phyloP scores from a whole-genome alignment of 2,113 vertebrate species.

The Tretioscincus oriximinensis region DNA sequence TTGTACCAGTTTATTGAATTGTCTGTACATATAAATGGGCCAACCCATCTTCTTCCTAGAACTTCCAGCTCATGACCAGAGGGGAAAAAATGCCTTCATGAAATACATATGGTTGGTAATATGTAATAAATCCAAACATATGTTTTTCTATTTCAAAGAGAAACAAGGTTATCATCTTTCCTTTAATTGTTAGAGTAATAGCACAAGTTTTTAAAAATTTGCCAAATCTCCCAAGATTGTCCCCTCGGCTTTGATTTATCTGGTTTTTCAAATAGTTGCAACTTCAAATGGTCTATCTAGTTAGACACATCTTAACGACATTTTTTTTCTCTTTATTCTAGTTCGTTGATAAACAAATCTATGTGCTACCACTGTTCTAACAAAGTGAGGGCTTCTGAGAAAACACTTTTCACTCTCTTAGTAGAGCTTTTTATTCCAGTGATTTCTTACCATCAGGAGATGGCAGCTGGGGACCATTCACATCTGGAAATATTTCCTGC shows the following conservation, averaged over 20 bases:
- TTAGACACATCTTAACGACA: no score
- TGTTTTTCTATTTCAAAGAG: background rate
- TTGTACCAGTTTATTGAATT: conserved; percentile 1
- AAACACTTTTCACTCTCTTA: background rate
- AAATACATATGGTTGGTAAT: background rate
- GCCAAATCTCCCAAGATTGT: no score
- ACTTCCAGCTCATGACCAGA: background rate
- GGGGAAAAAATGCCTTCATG: background rate
- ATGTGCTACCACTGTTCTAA: background rate
- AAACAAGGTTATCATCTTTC: background rate
- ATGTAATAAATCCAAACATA: background rate
- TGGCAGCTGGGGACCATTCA: no score
- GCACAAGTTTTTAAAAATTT: background rate
- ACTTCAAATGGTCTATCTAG: no score
- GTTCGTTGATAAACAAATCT: background rate
- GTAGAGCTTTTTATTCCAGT: background rate
- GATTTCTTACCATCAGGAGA: no score
- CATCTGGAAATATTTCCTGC: no score
- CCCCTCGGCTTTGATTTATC: no score
- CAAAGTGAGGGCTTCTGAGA: background rate
- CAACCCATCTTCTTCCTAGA: background rate
- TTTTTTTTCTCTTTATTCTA: no score
- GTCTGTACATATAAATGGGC: background rate
- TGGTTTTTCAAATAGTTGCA: no score
- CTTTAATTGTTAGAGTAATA: background rate